Evolutionary conservation across 2,113 vertebrate species (phyloP).

Genomic region (Brienomyrus brachyistius): DNA sequence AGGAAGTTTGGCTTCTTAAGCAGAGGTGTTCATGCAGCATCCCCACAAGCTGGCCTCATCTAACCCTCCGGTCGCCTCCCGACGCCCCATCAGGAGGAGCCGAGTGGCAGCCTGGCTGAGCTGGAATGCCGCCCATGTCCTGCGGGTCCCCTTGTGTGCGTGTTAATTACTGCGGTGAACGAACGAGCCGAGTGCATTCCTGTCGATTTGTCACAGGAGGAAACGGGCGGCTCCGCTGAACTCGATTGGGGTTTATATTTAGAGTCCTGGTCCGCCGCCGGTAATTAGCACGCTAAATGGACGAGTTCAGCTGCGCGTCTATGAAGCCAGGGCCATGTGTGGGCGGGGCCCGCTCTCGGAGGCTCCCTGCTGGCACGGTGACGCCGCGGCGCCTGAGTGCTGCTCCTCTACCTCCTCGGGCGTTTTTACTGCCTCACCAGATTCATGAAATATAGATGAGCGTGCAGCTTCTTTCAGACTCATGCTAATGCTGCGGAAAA

Average conservation of each 20-base stretch:
- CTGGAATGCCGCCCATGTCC: not conserved
- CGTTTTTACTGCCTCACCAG: not conserved
- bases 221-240: not conserved
- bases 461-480: not conserved
- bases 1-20: not conserved
- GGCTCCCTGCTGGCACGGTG: not conserved
- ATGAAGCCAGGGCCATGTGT: not conserved
- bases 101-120: not conserved
- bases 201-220: slow-evolving; percentile 6
- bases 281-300: not conserved
- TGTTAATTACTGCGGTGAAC: not conserved
- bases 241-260: not conserved
- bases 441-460: slow-evolving; percentile 17
- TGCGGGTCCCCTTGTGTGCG: not conserved
- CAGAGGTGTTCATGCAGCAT: not conserved
- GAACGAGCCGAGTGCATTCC: not conserved
- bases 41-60: not conserved
- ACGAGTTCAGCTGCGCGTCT: not conserved
- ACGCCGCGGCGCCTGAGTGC: not conserved
- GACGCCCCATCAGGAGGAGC: not conserved
- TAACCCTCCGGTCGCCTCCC: not conserved
- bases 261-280: not conserved
- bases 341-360: not conserved
- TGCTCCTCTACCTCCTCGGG: not conserved
- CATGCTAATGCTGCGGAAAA: not conserved